Evolutionary conservation across 2,797 vertebrate genomes (phyloP).

Genomic region (Macropus fuliginosus): DNA sequence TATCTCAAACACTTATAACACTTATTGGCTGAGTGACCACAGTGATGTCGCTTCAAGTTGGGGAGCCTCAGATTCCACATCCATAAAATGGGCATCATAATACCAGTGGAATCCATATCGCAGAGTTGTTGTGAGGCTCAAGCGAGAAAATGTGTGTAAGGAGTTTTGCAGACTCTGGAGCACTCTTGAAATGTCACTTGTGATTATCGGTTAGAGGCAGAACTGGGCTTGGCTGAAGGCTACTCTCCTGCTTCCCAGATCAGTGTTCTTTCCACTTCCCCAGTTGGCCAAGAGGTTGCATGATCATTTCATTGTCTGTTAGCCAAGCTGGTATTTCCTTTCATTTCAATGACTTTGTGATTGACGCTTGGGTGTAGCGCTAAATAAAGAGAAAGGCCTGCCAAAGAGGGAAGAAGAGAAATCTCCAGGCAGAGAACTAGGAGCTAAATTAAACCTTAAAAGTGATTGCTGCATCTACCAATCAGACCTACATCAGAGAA

Average conservation of each 20-base stretch:
- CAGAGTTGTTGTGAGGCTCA: background rate
- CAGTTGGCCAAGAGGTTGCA: background rate
- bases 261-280: background rate
- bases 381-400: constrained; percentile 66
- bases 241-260: background rate
- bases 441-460: constrained; percentile 72
- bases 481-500: constrained; percentile 65
- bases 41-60: background rate
- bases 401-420: constrained; percentile 66
- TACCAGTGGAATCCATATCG: background rate
- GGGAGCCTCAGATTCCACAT: background rate
- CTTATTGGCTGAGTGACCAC: background rate
- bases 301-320: constrained; percentile 2
- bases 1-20: background rate
- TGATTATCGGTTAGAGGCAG: background rate
- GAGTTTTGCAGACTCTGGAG: background rate
- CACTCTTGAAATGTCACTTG: background rate
- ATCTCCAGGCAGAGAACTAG: constrained; percentile 67
- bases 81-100: background rate
- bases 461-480: constrained; percentile 74
- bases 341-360: constrained; percentile 63
- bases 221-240: background rate
- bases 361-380: constrained; percentile 60
- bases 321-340: constrained; percentile 57
- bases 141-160: background rate